Evolutionary conservation across 2,888 invertebrate species (phyloP).

Genomic region (Zeuzera pyrina): DNA sequence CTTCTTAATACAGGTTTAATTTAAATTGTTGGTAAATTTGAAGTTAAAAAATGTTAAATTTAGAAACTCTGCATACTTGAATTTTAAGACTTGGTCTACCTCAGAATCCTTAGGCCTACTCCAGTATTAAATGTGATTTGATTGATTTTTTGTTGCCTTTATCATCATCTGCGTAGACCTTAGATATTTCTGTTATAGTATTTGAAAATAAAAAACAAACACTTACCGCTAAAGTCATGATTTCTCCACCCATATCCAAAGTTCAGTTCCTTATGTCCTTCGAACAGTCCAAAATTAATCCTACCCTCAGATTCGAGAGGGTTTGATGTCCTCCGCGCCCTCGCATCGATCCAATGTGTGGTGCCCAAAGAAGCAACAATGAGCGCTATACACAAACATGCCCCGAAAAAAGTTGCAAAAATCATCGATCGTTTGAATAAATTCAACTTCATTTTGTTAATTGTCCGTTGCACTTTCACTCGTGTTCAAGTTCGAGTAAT

Average conservation of each 20-base stretch:
- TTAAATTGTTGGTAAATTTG: no score
- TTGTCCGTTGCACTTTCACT: slow-evolving; percentile 33
- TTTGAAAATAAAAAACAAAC: no score
- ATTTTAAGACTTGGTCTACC: no score
- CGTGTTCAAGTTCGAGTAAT: slow-evolving; percentile 25
- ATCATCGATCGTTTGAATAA: slow-evolving; percentile 84
- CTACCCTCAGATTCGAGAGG: slow-evolving; percentile 80
- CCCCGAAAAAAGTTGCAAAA: slow-evolving; percentile 86
- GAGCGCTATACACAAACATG: slow-evolving; percentile 83
- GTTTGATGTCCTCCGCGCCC: slow-evolving; percentile 78
- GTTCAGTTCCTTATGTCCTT: slow-evolving; percentile 87
- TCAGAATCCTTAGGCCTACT: no score
- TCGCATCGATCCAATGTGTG: slow-evolving; percentile 86
- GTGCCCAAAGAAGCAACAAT: slow-evolving; percentile 88
- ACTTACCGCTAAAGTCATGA: slow-evolving; percentile 83
- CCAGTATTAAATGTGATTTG: no score
- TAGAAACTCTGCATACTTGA: no score
- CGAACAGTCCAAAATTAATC: slow-evolving; percentile 89
- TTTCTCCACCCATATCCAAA: slow-evolving; percentile 84
- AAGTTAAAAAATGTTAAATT: no score
- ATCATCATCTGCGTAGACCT: no score
- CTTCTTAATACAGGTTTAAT: no score
- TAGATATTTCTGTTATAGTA: no score
- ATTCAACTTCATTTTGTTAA: slow-evolving; percentile 74
- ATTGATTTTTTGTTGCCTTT: no score